Conservation (phyloP, 2,888 invertebrate species). For the Drosophila acutilabella region DNA sequence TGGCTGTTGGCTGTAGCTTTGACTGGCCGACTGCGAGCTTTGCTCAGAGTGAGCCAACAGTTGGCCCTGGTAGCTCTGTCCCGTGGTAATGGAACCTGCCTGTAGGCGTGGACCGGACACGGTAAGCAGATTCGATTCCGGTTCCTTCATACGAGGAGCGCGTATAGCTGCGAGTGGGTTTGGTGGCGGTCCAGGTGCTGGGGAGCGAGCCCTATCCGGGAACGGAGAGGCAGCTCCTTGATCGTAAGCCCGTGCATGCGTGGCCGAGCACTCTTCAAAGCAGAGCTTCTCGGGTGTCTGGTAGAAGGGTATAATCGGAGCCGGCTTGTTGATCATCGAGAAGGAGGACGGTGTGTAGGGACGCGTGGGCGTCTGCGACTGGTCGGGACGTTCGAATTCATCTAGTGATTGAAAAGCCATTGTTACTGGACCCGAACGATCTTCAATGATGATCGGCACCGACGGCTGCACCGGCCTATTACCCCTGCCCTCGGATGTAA, state of each 20-base stretch:
- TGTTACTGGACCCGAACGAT: constrained; percentile 86
- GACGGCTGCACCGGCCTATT: constrained; percentile 54
- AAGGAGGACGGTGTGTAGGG: constrained; percentile 87
- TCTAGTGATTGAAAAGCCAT: constrained; percentile 89
- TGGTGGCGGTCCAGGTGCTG: constrained; percentile 90
- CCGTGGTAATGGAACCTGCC: constrained; percentile 84
- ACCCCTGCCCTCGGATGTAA: constrained; percentile 13
- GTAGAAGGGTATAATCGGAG: constrained; percentile 91
- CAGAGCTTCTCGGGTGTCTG: constrained; percentile 89
- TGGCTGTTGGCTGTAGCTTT: constrained; percentile 85
- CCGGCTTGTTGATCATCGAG: constrained; percentile 89
- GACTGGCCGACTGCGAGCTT: constrained; percentile 85
- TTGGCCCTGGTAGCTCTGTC: constrained; percentile 84
- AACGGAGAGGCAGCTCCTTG: constrained; percentile 89
- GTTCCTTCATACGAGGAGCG: constrained; percentile 88
- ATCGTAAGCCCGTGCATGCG: constrained; percentile 87
- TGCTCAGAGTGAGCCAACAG: constrained; percentile 85
- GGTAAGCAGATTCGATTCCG: constrained; percentile 65
- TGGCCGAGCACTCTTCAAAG: constrained; percentile 88
- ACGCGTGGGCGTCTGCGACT: constrained; percentile 84
- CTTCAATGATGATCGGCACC: constrained; percentile 84
- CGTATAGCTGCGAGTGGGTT: constrained; percentile 88
- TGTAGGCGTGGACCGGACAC: constrained; percentile 72
- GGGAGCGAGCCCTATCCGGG: constrained; percentile 89
- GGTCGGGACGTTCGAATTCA: constrained; percentile 86